phyloP scores from a whole-genome alignment of 2,888 invertebrate species.

The Strigamia transsilvanica region DNA sequence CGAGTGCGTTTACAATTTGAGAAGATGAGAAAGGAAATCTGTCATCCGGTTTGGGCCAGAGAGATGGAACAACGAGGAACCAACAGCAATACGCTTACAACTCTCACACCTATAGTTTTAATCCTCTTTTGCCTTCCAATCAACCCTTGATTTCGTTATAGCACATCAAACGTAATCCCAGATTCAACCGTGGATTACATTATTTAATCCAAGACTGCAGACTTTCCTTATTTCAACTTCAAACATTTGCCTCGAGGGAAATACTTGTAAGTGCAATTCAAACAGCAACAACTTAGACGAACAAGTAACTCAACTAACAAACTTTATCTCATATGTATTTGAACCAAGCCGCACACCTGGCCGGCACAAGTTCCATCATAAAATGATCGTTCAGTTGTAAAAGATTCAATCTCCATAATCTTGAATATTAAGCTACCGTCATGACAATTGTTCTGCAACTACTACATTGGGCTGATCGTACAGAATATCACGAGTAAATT shows the following conservation, averaged over 20 bases:
- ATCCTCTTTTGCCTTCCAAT: conserved; percentile 40
- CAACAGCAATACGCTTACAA: not conserved
- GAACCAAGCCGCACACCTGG: too few relatives aligned
- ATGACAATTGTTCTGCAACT: too few relatives aligned
- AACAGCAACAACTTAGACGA: not conserved
- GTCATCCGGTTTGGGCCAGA: conserved; percentile 29
- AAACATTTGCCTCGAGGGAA: conserved; percentile 37
- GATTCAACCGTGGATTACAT: conserved; percentile 23
- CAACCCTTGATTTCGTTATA: conserved; percentile 40
- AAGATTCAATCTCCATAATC: too few relatives aligned
- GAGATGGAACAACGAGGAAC: conserved; percentile 3
- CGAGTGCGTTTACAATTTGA: conserved; percentile 16
- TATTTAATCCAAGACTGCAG: conserved; percentile 20
- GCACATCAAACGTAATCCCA: conserved; percentile 39
- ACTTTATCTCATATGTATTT: conserved; percentile 11
- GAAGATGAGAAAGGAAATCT: conserved; percentile 39
- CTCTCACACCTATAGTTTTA: conserved; percentile 28
- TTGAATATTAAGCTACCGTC: too few relatives aligned
- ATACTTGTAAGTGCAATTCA: conserved; percentile 36
- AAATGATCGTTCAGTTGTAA: too few relatives aligned
- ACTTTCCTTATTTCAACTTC: conserved; percentile 28
- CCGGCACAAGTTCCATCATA: too few relatives aligned
- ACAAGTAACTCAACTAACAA: conserved; percentile 20
- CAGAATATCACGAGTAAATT: too few relatives aligned
- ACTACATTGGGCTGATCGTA: too few relatives aligned